These are phyloP conservation scores for Pachypsylla venusta DNA, from an alignment of 1,140 invertebrate genomes.

Conservation along the genomic window DNA sequence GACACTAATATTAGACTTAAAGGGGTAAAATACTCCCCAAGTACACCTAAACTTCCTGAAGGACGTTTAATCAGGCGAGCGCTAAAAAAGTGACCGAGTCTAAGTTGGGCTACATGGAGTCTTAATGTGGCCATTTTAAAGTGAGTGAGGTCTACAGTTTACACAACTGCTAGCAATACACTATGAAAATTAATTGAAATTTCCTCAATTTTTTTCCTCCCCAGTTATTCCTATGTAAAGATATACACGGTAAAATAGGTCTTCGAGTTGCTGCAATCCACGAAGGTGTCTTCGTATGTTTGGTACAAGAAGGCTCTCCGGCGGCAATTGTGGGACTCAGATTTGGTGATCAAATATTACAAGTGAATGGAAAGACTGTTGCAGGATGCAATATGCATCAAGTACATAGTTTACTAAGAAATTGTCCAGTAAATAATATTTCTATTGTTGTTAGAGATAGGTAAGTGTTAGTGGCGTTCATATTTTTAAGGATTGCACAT, in stretches of 20 bases:
- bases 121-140: too few relatives aligned
- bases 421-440: slow-evolving; percentile 57
- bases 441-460: slow-evolving; percentile 67
- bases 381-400: slow-evolving; percentile 76
- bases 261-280: slow-evolving; percentile 63
- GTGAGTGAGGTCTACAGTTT: too few relatives aligned
- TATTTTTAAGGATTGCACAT: too few relatives aligned
- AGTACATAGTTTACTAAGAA: slow-evolving; percentile 64
- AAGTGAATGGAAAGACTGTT: slow-evolving; percentile 67
- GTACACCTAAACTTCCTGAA: too few relatives aligned
- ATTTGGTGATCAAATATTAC: slow-evolving; percentile 87
- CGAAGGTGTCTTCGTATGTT: slow-evolving; percentile 78
- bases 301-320: slow-evolving; percentile 67
- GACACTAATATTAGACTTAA: too few relatives aligned
- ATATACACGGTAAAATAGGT: slow-evolving; percentile 67
- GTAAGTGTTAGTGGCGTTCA: slow-evolving; percentile 30
- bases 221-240: slow-evolving; percentile 63
- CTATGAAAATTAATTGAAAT: too few relatives aligned
- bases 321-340: slow-evolving; percentile 68
- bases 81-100: too few relatives aligned
- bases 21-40: too few relatives aligned
- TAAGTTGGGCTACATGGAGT: too few relatives aligned
- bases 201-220: slow-evolving; percentile 21
- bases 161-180: too few relatives aligned
- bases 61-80: too few relatives aligned